Evolutionary conservation across 1,140 invertebrate genomes (phyloP), one percentile per base, ranked within the genome.

Genomic region (Brachionus rotundiformis): DNA sequence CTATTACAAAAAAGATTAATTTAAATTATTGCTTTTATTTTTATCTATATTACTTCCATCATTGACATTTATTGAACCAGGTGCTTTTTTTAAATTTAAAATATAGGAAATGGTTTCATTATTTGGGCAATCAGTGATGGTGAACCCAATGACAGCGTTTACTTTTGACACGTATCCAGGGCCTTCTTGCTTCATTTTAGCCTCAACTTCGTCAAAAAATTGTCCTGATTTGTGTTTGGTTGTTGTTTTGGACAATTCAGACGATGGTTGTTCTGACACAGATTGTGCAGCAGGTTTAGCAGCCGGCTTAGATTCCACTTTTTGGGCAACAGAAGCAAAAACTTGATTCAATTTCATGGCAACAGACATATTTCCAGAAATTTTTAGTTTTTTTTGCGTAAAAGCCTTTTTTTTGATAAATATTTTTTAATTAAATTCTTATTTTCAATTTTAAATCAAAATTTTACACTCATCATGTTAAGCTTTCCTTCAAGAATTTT

Each of bases 381-480:
- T 92, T 88, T 96, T 96, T 16, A 98, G 91, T 87, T 97, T 97
- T 19, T 95, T 95, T 89, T 97, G 94, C 91, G 98, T 97, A 87
- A 98, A 98, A 6, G 96, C 96, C 89, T 96, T 82, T 49, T n/a
- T n/a, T n/a, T n/a, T n/a, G n/a, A 85, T 84, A 80, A 75, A 11
- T 7, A 68, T 29, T 65, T 13, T 31, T 65, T 59, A 23, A 11
- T 29, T 31, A 41, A 41, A 41, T 11, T 13, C 10, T 36, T 80
- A 68, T 19, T 29, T 19, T 10, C 2, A 82, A 25, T 10, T 25
- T 23, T 31, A 47, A 41, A 82, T 19, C 36, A 71, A 71, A 23
- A 79, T 84, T 83, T 82, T 82, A 89, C 87, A 75, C 84, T 95
- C 86, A 97, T 95, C 1, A 95, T 94, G 86, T 96, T 94, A 39